Base-by-base conservation (phyloP, 2,888 invertebrate species). In the Antheraea yamamai region DNA sequence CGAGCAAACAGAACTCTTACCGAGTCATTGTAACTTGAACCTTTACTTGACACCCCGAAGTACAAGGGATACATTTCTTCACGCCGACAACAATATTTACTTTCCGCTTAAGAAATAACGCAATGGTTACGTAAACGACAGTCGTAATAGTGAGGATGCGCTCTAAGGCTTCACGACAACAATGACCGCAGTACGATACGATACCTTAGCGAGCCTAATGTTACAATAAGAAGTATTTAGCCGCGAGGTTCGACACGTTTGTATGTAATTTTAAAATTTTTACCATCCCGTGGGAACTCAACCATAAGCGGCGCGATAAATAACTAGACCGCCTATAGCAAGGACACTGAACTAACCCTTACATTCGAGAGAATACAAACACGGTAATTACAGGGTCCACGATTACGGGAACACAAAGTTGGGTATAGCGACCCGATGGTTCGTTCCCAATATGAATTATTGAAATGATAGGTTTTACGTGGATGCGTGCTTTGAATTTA, bases 281-380 rank as follows among this genome's bases (percentile, higher is more conserved):
- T 80, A 87, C 84, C 88, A 87, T 90, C 91, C 90, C 94, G 94
- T 94, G 94, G 93, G 94, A 95, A 95, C 86, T 82, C 85, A 84
- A 76, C 91, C 87, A 86, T 85, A 83, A 91, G 93, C 91, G 83
- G 89, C 82, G 89, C 89, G 93, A 91, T 94, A 94, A 94, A 94
- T 92, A 88, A 85, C 89, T 88, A 88, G 92, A 92, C 92, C 91
- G 91, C 90, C 91, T 89, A 91, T 89, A 90, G 88, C 89, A 70
- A 39, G 70, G 39, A 83, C 87, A 83, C 87, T 87, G 85, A 87
- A 87, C 88, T 85, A 88, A 88, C 89, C 91, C 90, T 88, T 87
- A 80, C 80, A 76, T 74, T 75, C 81, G 83, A 83, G 80, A 81
- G 84, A 87, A 86, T 85, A 86, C 89, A 90, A 90, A 89, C 84